phyloP scores from a whole-genome alignment of 2,888 invertebrate genomes.

The Imbricaverruca yamaguchii region DNA sequence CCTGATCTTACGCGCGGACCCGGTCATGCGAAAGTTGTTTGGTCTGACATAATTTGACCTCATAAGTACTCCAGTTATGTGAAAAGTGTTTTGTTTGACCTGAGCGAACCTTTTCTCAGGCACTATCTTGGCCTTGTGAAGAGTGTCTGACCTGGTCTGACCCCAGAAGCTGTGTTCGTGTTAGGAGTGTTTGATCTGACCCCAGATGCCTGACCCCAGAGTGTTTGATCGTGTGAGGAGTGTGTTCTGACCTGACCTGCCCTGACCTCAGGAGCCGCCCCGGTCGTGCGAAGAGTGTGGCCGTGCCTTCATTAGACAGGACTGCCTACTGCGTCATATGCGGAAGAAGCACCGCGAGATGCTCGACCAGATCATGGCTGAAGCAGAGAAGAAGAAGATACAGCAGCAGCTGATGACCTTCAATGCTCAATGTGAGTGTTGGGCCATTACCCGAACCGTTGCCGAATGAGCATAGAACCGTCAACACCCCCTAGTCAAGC shows the following conservation, averaged over 20 bases:
- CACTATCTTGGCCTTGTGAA: conserved; percentile 66
- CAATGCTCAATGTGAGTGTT: conserved; percentile 22
- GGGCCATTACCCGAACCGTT: too few relatives aligned
- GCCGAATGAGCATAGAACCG: too few relatives aligned
- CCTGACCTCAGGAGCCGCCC: conserved; percentile 54
- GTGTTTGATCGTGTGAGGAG: conserved; percentile 43
- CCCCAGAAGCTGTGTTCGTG: too few relatives aligned
- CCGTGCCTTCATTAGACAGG: conserved; percentile 68
- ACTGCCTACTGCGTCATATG: conserved; percentile 69
- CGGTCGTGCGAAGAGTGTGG: conserved; percentile 69
- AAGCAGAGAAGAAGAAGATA: conserved; percentile 53
- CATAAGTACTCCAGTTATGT: too few relatives aligned
- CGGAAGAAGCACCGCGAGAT: conserved; percentile 60
- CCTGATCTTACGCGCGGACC: too few relatives aligned
- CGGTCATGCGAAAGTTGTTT: too few relatives aligned
- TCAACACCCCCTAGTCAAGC: too few relatives aligned
- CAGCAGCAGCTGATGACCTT: conserved; percentile 37
- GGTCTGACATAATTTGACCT: too few relatives aligned
- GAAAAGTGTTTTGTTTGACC: too few relatives aligned
- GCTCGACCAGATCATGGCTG: conserved; percentile 54
- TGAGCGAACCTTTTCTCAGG: conserved; percentile 37
- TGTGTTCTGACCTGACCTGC: conserved; percentile 29
- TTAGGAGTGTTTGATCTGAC: not conserved
- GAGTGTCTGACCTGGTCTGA: conserved; percentile 48
- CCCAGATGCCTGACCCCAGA: conserved; percentile 44